These are phyloP conservation scores for Orchestes rusci DNA, from an alignment of 2,888 invertebrate species.

Conservation along the genomic window DNA sequence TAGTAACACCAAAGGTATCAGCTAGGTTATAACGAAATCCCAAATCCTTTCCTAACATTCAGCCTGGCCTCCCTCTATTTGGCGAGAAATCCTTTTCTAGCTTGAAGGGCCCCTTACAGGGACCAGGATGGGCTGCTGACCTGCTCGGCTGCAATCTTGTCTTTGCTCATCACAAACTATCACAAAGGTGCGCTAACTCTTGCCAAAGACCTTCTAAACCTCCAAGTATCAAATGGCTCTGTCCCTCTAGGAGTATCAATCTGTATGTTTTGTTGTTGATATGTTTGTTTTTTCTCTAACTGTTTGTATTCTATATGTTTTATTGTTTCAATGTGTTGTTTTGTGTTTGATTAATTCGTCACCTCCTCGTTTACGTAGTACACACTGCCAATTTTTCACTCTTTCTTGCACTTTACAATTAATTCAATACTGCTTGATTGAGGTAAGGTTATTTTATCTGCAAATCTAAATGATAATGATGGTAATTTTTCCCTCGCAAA, in stretches of 20 bases:
- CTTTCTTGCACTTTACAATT: too few relatives aligned
- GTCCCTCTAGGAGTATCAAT: slow-evolving; percentile 48
- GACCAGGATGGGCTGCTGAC: slow-evolving; percentile 29
- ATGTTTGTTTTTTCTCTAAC: slow-evolving; percentile 41
- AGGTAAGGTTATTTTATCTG: too few relatives aligned
- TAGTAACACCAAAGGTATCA: too few relatives aligned
- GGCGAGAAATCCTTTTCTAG: too few relatives aligned
- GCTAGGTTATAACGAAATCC: too few relatives aligned
- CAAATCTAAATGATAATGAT: too few relatives aligned
- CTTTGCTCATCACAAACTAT: slow-evolving; percentile 30
- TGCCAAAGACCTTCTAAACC: slow-evolving; percentile 46
- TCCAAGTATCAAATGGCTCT: slow-evolving; percentile 53
- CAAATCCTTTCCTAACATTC: slow-evolving; percentile 7
- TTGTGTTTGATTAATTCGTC: slow-evolving; percentile 39
- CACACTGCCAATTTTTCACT: too few relatives aligned
- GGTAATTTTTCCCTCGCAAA: too few relatives aligned
- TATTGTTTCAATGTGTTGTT: slow-evolving; percentile 34
- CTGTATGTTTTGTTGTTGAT: slow-evolving; percentile 46
- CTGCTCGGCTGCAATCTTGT: slow-evolving; percentile 27
- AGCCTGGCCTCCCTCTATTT: slow-evolving; percentile 25
- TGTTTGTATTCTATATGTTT: slow-evolving; percentile 27
- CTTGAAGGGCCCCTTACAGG: slow-evolving; percentile 24
- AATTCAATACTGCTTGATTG: too few relatives aligned
- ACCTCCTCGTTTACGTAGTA: slow-evolving; percentile 44
- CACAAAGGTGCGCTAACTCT: slow-evolving; percentile 33